Conservation (phyloP, 2,797 vertebrate genomes). For the Borostomias antarcticus region DNA sequence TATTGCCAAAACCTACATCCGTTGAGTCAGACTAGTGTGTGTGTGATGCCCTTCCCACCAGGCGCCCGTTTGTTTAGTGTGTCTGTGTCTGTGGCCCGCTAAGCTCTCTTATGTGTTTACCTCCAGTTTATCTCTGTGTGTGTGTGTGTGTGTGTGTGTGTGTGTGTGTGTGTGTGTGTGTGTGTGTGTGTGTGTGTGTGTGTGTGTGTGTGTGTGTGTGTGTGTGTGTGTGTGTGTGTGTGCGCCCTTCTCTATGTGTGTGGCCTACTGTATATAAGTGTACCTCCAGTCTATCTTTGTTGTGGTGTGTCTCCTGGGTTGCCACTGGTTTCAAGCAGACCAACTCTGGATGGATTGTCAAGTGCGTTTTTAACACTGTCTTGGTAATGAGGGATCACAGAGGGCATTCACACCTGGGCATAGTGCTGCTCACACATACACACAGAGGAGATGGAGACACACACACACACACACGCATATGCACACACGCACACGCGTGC, state of each 20-base stretch:
- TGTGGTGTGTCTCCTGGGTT: background rate
- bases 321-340: background rate
- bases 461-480: background rate
- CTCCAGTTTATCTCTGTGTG: background rate
- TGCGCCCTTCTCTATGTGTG: background rate
- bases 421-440: background rate
- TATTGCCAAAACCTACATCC: too few species aligned
- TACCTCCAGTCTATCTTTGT: too few species aligned
- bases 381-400: conserved; percentile 5
- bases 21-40: too few species aligned
- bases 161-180: conserved; percentile 1
- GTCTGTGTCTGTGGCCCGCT: background rate
- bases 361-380: background rate
- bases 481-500: background rate
- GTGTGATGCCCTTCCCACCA: background rate
- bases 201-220: background rate
- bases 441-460: too few species aligned
- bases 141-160: background rate
- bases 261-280: background rate
- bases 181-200: conserved; percentile 1
- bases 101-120: background rate
- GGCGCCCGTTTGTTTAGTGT: conserved; percentile 12
- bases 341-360: background rate
- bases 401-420: background rate
- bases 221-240: background rate